phyloP scores from a whole-genome alignment of 2,888 invertebrate genomes.

The Cantharis rufa region DNA sequence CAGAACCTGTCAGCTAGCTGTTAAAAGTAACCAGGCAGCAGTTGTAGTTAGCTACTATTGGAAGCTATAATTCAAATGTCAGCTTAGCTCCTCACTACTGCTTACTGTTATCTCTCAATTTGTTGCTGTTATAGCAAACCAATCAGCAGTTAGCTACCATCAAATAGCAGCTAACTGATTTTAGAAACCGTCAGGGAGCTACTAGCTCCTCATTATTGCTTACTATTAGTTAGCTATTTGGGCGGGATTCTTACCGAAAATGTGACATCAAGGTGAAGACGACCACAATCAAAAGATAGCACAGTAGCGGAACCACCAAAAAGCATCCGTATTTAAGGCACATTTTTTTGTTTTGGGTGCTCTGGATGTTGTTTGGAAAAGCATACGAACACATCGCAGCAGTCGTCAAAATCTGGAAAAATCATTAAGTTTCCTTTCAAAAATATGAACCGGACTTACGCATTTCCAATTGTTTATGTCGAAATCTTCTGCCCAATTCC shows the following conservation, averaged over 20 bases:
- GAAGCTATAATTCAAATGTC: no score
- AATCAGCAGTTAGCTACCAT: no score
- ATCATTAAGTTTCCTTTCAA: background rate
- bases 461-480: slow-evolving; percentile 45
- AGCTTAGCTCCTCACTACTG: no score
- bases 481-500: slow-evolving; percentile 51
- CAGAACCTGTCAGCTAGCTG: no score
- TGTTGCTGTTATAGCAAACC: no score
- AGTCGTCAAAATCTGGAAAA: slow-evolving; percentile 52
- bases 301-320: slow-evolving; percentile 50
- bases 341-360: slow-evolving; percentile 38
- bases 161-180: no score
- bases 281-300: slow-evolving; percentile 49
- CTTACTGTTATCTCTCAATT: no score
- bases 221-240: no score
- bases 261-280: slow-evolving; percentile 56
- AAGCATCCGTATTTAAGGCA: slow-evolving; percentile 46
- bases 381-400: slow-evolving; percentile 54
- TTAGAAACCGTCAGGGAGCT: no score
- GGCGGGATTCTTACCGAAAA: slow-evolving; percentile 49
- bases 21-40: no score
- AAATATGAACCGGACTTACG: slow-evolving; percentile 37
- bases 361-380: slow-evolving; percentile 51
- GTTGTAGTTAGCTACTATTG: no score
- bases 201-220: no score